Base-by-base conservation (phyloP, 2,888 invertebrate species). In the Habroteleia sp. region DNA sequence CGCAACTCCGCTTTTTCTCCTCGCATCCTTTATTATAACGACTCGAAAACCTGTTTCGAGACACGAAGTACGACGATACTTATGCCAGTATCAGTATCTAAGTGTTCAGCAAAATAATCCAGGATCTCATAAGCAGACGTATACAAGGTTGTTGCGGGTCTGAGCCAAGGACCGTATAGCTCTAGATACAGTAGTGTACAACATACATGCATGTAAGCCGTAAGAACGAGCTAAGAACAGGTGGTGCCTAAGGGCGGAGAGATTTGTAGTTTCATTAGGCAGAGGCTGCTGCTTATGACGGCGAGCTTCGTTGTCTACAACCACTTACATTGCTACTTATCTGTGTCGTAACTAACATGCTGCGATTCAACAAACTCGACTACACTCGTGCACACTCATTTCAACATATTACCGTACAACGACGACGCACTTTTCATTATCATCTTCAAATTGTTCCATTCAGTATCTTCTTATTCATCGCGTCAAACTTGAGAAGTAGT, bases 251-350 rank as follows among this genome's bases (percentile, higher is more conserved):
- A 84, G 82, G 84, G 83, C 82, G 80, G 81, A 82, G 86, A 88
- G 88, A 88, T 88, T 88, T 88, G 88, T 88, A 88, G 88, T 88
- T 88, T 88, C 88, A 88, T 88, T 88, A 88, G 86, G 87, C 84
- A 81, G 81, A 87, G 85, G 84, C 83, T 86, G 87, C 84, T 87
- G 86, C 86, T 88, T 87, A 87, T 87, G 87, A 87, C 84, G 82
- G 77, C 80, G 80, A 77, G 80, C 76, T 82, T 80, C 77, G 68
- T 79, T 86, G 87, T 88, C 88, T 88, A 87, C 87, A 87, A 87
- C 85, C 87, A 86, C 87, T 87, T 87, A 87, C 88, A 88, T 80
- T 82, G 82, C 86, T 86, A 87, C 87, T 88, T 87, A 88, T 85
- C 84, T 84, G 83, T 80, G 78, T 80, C 66, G 62, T 66, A 66